Evolutionary conservation across 2,888 invertebrate species (phyloP).

Genomic region (Ypsolopha sequella): DNA sequence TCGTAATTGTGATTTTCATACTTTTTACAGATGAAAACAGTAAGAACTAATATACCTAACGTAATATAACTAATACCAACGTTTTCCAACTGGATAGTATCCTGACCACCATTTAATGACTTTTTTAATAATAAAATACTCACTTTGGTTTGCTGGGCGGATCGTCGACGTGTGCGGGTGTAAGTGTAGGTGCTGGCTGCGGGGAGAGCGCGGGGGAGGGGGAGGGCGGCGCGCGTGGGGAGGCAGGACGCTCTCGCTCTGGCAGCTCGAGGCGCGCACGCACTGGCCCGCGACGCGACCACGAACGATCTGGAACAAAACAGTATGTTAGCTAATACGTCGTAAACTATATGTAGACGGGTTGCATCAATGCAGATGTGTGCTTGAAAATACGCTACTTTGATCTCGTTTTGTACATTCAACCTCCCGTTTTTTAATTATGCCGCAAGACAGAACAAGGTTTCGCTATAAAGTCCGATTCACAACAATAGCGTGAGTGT

Average conservation of each 20-base stretch:
- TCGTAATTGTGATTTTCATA: too few relatives aligned
- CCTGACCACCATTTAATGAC: neutral
- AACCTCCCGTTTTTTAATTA: too few relatives aligned
- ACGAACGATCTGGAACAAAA: constrained; percentile 79
- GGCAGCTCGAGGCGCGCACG: constrained; percentile 88
- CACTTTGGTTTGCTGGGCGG: constrained; percentile 48
- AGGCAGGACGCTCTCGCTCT: constrained; percentile 80
- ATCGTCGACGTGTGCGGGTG: constrained; percentile 9
- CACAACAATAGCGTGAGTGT: too few relatives aligned
- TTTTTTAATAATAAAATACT: constrained; percentile 8
- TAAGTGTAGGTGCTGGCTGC: constrained; percentile 9
- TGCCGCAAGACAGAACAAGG: too few relatives aligned
- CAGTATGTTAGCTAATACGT: too few relatives aligned
- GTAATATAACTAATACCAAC: too few relatives aligned
- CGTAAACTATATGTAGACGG: too few relatives aligned
- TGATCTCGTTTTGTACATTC: too few relatives aligned
- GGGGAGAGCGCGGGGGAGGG: constrained; percentile 38
- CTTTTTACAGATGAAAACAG: too few relatives aligned
- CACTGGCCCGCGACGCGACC: constrained; percentile 82
- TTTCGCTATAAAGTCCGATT: neutral
- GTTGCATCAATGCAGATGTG: too few relatives aligned
- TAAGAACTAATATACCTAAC: too few relatives aligned
- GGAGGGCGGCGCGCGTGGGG: constrained; percentile 74
- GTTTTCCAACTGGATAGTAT: neutral
- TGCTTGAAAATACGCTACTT: too few relatives aligned